Evolutionary conservation across 1,140 invertebrate genomes (phyloP).

Genomic region (Drosophila chauvacae): DNA sequence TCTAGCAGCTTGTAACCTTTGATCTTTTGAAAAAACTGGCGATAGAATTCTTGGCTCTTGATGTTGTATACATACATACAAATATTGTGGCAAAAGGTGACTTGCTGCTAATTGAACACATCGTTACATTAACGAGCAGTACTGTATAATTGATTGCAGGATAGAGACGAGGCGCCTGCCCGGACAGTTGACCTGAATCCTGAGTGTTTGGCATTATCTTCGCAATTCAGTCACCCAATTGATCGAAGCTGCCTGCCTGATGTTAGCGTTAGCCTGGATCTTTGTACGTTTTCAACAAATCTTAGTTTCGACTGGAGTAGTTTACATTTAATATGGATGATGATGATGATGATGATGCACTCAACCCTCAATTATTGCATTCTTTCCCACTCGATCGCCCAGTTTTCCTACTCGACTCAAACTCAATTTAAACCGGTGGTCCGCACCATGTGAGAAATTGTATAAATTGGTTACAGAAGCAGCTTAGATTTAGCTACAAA

Average conservation of each 20-base stretch:
- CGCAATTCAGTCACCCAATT: constrained; percentile 39
- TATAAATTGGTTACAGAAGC: neutral
- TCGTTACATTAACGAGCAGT: constrained; percentile 26
- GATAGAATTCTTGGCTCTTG: constrained; percentile 9
- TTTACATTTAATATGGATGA: constrained; percentile 3
- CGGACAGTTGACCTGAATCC: constrained; percentile 7
- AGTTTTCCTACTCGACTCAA: constrained; percentile 8
- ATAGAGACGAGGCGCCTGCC: constrained; percentile 4
- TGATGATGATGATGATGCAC: constrained; percentile 5
- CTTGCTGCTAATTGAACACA: constrained; percentile 45
- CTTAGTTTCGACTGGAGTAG: constrained; percentile 15
- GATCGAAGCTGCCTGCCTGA: constrained; percentile 28
- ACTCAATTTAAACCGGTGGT: constrained; percentile 7
- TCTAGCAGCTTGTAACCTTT: neutral
- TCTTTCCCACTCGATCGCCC: constrained; percentile 19
- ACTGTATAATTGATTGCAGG: constrained; percentile 31
- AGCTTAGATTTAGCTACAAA: neutral
- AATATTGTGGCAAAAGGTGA: constrained; percentile 28
- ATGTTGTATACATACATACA: neutral
- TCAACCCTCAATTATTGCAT: constrained; percentile 17
- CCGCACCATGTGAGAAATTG: neutral
- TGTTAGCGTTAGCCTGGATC: constrained; percentile 7
- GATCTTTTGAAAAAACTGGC: constrained; percentile 12
- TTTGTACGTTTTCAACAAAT: constrained; percentile 40
- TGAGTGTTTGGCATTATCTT: constrained; percentile 28